Base-by-base conservation (phyloP, 2,113 vertebrate genomes). In the Lanius ludovicianus region DNA sequence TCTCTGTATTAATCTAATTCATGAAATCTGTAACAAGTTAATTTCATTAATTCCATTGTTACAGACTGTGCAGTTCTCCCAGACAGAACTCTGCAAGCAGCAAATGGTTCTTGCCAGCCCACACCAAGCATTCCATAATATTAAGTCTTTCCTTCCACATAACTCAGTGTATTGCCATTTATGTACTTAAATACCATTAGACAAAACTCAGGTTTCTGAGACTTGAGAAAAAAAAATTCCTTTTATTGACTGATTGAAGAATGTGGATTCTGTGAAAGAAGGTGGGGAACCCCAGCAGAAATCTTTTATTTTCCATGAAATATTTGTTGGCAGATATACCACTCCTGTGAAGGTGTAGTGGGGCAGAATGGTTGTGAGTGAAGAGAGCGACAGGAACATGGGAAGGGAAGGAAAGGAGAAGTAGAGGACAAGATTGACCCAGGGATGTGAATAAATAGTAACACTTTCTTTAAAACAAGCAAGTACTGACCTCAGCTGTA, bases 31-130 rank as follows among this genome's bases (percentile, higher is more conserved):
- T 82, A 93, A 71, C 37, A 84, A 94, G 60, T 79, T 93, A 86
- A 92, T 92, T 75, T 60, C 21, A 39, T 92, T 79, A 90, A 56
- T 68, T 94, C 76, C 87, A 62, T 92, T 94, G 88, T 93, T 93
- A 87, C 41, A 84, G 68, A n/a, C 41, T 27, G 17, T 78, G 83
- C 44, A 33, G 35, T 76, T 87, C 56, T 80, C n/a, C 31, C 49
- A 92, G 83, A 33, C 53, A 82, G 76, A 84, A 68, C 41, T 53
- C 93, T 87, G 56, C 56, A 75, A 78, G 85, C 0, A 0, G n/a
- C 75, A 88, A 90, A 64, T 73, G 69, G 23, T 41, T 92, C 60
- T 93, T 95, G 83, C 88, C 83, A 93, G 23, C 69, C 62, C 90
- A 62, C 92, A 82, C 30, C 57, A 89, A 57, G 53, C 80, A 73